These are phyloP conservation scores for Trichoplusia ni DNA, from an alignment of 1,140 invertebrate genomes.

Conservation along the genomic window DNA sequence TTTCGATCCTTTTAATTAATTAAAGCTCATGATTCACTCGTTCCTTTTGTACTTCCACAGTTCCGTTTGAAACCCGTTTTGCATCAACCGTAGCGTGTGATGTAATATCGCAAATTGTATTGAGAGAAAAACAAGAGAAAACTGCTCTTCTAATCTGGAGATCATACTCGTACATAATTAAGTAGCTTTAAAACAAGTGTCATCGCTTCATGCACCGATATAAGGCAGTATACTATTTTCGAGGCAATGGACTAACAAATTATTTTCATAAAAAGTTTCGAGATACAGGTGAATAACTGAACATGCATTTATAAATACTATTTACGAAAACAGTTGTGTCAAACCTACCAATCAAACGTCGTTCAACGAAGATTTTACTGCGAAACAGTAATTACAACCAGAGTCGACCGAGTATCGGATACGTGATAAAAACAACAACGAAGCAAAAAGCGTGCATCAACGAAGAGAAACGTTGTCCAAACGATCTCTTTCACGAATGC, in stretches of 20 bases:
- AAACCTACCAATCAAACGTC: background rate
- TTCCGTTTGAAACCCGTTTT: background rate
- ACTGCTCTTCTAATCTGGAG: no score
- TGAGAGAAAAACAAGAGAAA: no score
- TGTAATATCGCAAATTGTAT: background rate
- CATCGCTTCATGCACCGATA: conserved; percentile 1
- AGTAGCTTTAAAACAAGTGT: conserved; percentile 9
- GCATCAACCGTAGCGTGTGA: background rate
- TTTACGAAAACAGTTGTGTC: background rate
- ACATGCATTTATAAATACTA: background rate
- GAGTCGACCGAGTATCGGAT: background rate
- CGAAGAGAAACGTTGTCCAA: conserved; percentile 65
- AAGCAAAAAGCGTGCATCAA: conserved; percentile 21
- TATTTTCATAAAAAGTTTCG: background rate
- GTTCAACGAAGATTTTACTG: conserved; percentile 9
- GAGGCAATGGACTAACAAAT: background rate
- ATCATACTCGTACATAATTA: background rate
- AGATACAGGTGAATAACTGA: background rate
- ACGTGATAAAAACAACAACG: conserved; percentile 21
- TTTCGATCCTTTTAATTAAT: conserved; percentile 35
- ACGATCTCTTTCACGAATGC: conserved; percentile 78
- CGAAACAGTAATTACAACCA: background rate
- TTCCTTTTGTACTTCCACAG: conserved; percentile 18
- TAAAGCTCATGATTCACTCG: conserved; percentile 27
- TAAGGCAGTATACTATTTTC: background rate